Evolutionary conservation across 2,797 vertebrate genomes (phyloP).

Genomic region (Sylvilagus floridanus): DNA sequence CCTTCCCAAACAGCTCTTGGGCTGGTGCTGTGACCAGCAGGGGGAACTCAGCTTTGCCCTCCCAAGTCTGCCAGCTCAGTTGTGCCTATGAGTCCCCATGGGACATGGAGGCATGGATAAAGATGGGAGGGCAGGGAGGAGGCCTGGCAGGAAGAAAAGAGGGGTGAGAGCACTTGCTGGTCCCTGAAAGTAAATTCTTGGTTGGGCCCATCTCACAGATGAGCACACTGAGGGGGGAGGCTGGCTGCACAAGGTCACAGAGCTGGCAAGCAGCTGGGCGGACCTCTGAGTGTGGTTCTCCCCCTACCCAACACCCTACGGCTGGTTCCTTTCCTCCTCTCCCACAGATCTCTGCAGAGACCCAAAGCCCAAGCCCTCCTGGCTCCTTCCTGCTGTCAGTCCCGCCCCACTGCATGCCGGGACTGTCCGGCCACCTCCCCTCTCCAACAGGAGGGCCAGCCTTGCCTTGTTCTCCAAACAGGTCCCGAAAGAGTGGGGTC

Average conservation of each 20-base stretch:
- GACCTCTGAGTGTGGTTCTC: background rate
- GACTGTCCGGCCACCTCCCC: background rate
- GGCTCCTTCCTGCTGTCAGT: background rate
- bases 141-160: background rate
- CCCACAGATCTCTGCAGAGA: background rate
- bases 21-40: background rate
- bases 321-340: background rate
- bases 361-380: background rate
- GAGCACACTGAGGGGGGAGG: background rate
- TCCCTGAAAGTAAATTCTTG: too few relatives aligned
- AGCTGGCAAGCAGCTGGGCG: background rate
- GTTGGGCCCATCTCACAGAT: background rate
- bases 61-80: too few relatives aligned
- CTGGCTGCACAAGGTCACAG: background rate
- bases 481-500: slow-evolving; percentile 79
- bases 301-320: too few relatives aligned
- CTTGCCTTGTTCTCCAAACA: slow-evolving; percentile 85
- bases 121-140: background rate
- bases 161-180: background rate
- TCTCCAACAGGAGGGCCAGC: background rate
- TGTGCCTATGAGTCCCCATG: background rate
- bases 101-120: background rate
- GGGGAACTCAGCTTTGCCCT: background rate
- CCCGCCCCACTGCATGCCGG: background rate
- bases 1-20: background rate